Base-by-base conservation (phyloP, 1,140 invertebrate species). In the Bicyclus anynana region DNA sequence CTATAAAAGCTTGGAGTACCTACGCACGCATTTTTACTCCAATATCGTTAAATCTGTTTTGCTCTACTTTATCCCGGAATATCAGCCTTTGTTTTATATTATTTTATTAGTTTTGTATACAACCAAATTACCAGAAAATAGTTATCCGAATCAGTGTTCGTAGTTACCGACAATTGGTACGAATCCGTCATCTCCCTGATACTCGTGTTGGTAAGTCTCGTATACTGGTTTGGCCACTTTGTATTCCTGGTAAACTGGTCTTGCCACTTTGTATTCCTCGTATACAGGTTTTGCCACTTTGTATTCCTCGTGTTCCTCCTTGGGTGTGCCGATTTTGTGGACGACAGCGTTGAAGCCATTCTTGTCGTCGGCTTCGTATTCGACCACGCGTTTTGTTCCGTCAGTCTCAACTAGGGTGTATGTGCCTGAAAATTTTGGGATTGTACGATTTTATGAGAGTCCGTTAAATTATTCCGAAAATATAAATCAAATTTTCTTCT, bases 311-410 rank as follows among this genome's bases (percentile, higher is more conserved):
- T 70, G 65, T 47, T 72, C 69, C 10, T 67, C 65, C 23, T 84
- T 78, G 9, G 83, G 76, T 0, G 63, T 80, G 6, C 91, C 91
- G 42, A 90, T 89, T 62, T 87, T 90, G 74, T 91, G 89, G 1
- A 92, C 91, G 16, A 91, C 86, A 0, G 91, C 91, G 69, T 91
- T 91, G 79, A 92, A 92, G 0, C 91, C 91, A 71, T 90, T 90
- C 49, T 91, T 90, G 59, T 91, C 89, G 67, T 92, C 91, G 0
- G 91, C 90, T 59, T 91, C 89, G 77, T 92, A 92, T 69, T 91
- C 87, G 2, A 92, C 91, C 13, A 91, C 87, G 23, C 91, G 84
- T 60, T 90, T 90, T 7, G 91, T 91, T 9, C 92, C 91, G 67
- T 92, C 92, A 0, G 91, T 90, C 62, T 92, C 91, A 3, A 90